Evolutionary conservation across 2,888 invertebrate genomes (phyloP), one percentile per base, ranked within the genome.

Genomic region (Cephus runcator): DNA sequence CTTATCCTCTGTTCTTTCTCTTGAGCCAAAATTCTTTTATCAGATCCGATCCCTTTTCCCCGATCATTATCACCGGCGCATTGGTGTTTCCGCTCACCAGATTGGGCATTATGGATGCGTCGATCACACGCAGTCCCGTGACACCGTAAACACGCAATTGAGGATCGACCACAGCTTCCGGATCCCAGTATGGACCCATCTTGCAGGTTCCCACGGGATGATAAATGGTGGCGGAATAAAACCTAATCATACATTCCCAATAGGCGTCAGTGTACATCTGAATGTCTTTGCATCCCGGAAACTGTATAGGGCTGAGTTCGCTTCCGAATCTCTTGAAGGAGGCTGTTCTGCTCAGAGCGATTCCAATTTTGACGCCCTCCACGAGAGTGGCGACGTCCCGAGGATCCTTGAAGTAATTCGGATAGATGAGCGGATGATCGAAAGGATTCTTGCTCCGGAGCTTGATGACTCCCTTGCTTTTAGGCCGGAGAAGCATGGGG

Each of bases 141-240:
- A 97, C 93, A 0, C 97, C 97, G 85, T 97, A 96, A 0, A 97
- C 97, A 77, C 95, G 92, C 11, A 97, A 91, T 86, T 96, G 94
- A 2, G 95, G 94, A 89, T 97, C 97, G 0, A 97, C 97, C 0
- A 97, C 97, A 0, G 97, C 97, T 11, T 95, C 95, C 23, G 94
- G 93, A 87, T 97, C 97, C 96, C 96, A 96, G 84, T 95, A 95
- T 0, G 97, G 97, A 0, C 97, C 97, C 97, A 97, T 97, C 89
- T 97, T 97, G 73, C 96, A 96, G 0, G 97, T 97, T 0, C 97
- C 97, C 0, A 96, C 95, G 0, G 97, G 97, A 92, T 97, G 97
- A 87, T 97, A 97, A 76, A 97, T 96, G 0, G 97, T 97, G 11
- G 95, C 95, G 0, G 96, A 96, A 83, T 97, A 97, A 15, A 89